Evolutionary conservation across 2,888 invertebrate genomes (phyloP).

Genomic region (Acrobasis repandana): DNA sequence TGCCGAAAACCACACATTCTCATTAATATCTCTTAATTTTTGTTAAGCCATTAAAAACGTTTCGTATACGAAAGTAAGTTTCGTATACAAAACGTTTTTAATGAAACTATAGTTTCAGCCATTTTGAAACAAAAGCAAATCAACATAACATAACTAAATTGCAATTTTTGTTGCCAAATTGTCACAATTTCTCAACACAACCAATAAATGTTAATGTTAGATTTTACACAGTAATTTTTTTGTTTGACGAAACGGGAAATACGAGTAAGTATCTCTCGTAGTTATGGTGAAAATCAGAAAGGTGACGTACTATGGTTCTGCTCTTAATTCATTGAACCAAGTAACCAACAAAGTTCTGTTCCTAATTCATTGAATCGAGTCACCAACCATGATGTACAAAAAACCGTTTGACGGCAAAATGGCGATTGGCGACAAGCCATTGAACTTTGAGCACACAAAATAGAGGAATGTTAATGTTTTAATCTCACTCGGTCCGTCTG

Average conservation of each 20-base stretch:
- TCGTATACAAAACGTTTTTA: too few species aligned
- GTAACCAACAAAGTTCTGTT: background rate
- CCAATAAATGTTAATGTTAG: too few species aligned
- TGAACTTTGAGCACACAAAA: constrained; percentile 18
- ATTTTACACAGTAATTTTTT: too few species aligned
- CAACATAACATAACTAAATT: too few species aligned
- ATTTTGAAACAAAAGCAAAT: too few species aligned
- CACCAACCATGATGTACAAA: background rate
- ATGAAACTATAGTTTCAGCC: too few species aligned
- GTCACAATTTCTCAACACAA: too few species aligned
- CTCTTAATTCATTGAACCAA: background rate
- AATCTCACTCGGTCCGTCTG: constrained; percentile 15
- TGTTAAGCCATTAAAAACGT: too few species aligned
- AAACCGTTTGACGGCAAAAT: background rate
- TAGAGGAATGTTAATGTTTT: constrained; percentile 17
- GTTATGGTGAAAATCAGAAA: background rate
- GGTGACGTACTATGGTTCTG: background rate
- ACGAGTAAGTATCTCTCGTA: background rate
- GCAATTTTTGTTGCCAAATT: too few species aligned
- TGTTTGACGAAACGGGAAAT: background rate
- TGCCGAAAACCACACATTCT: too few species aligned
- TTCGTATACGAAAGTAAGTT: too few species aligned
- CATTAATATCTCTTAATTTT: too few species aligned
- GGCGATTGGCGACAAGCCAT: constrained; percentile 10
- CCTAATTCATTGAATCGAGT: background rate